Conservation (phyloP, 2,888 invertebrate genomes). For the Cryptus viduatorius region DNA sequence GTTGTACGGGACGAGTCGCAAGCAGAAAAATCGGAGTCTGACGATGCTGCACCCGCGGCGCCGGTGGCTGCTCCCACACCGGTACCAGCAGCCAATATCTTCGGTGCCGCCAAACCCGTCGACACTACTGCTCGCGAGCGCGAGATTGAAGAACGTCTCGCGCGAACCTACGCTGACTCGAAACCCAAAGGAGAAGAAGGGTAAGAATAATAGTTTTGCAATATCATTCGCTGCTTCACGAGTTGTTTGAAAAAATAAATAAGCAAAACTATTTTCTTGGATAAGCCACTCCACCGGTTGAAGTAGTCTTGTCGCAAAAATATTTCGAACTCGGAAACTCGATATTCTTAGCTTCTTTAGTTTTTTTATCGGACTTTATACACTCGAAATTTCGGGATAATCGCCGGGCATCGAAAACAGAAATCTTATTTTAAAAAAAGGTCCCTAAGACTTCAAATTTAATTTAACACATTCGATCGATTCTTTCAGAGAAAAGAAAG, state of each 20-base stretch:
- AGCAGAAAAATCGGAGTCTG: conserved; percentile 66
- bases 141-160: conserved; percentile 95
- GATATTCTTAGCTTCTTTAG: too few relatives aligned
- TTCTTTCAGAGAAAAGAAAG: conserved; percentile 72
- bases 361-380: too few relatives aligned
- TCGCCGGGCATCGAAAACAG: too few relatives aligned
- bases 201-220: conserved; percentile 57
- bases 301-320: too few relatives aligned
- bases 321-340: too few relatives aligned
- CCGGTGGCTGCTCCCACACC: conserved; percentile 84
- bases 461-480: neutral
- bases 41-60: conserved; percentile 74
- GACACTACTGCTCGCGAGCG: conserved; percentile 96
- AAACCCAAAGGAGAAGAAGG: conserved; percentile 79
- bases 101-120: conserved; percentile 98
- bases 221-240: neutral
- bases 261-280: neutral
- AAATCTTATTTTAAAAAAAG: too few relatives aligned
- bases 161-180: conserved; percentile 85
- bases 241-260: neutral
- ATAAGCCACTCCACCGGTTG: neutral
- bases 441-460: neutral
- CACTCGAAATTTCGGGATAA: too few relatives aligned
- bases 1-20: conserved; percentile 70
- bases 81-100: conserved; percentile 91